Base-by-base conservation (phyloP, 2,797 vertebrate species). In the Craterocephalus amniculus region DNA sequence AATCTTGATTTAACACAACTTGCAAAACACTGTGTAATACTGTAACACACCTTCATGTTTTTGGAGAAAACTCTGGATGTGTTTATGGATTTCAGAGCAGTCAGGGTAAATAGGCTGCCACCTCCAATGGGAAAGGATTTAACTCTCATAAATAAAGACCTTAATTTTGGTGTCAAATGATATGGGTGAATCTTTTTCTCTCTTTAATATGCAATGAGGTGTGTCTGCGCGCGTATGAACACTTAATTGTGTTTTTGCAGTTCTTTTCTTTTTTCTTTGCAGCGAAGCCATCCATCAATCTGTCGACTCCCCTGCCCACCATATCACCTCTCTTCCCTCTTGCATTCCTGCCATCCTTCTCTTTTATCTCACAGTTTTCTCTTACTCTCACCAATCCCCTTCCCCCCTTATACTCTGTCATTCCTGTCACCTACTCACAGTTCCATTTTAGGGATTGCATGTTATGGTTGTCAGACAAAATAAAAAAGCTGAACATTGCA, bases 251-350 rank as follows among this genome's bases (percentile, higher is more conserved):
- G 81, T 79, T 76, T 83, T 80, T 66, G 60, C 61, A 70, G 83
- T 81, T 88, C 74, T 86, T n/a, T 9, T 31, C 32, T 51, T 35
- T 27, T 40, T 29, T 12, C 38, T 43, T 43, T 83, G 83, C 76
- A 82, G 79, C 57, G 2, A 67, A 78, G 68, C 75, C 83, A 90
- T 91, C 91, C 88, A 92, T 93, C 91, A 92, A 88, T 92, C 88
- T 92, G 89, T 92, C 88, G 72, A 76, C 89, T 87, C 88, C 82
- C 75, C 65, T 57, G 82, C 75, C 87, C 88, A 80, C 76, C 73
- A 27, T 87, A 87, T 89, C 85, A 86, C 89, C 86, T 89, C 84
- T 87, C 85, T 86, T 83, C 80, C 77, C 68, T 70, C 74, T 83
- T 78, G 69, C 88, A 83, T 86, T 87, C 85, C 83, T 88, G 83